These are phyloP conservation scores for Meteorus cinctellus DNA, from an alignment of 2,888 invertebrate genomes.

Conservation along the genomic window DNA sequence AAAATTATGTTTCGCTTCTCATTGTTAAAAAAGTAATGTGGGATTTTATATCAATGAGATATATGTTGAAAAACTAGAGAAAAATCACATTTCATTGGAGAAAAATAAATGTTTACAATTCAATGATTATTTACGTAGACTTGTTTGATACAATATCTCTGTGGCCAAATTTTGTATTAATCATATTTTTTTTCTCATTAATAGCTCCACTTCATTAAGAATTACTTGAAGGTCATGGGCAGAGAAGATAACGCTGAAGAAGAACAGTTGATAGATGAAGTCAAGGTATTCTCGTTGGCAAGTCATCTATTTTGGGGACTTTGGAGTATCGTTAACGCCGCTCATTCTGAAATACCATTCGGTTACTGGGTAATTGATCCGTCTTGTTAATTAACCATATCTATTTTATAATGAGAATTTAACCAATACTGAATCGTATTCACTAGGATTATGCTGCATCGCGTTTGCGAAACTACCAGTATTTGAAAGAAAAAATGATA, in stretches of 20 bases:
- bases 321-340: slow-evolving; percentile 93
- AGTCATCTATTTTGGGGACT: slow-evolving; percentile 96
- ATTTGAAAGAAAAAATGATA: slow-evolving; percentile 76
- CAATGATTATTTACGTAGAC: slow-evolving; percentile 13
- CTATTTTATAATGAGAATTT: background rate
- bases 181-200: slow-evolving; percentile 50
- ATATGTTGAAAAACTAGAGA: background rate
- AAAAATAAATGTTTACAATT: background rate
- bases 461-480: slow-evolving; percentile 78
- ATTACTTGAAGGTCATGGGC: slow-evolving; percentile 69
- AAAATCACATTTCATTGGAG: background rate
- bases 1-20: background rate
- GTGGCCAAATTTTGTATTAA: slow-evolving; percentile 44
- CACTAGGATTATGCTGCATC: slow-evolving; percentile 82
- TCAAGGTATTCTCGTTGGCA: slow-evolving; percentile 87
- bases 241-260: slow-evolving; percentile 75
- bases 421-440: background rate
- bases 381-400: slow-evolving; percentile 17
- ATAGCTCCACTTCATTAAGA: slow-evolving; percentile 73
- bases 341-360: slow-evolving; percentile 91
- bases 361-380: slow-evolving; percentile 89
- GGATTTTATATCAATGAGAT: background rate
- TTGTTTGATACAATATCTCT: slow-evolving; percentile 40
- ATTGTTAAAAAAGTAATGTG: background rate
- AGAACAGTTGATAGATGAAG: slow-evolving; percentile 82